A percentile compares a stretch with the other conserved stretches of the same genome.
Conservation (phyloP, 2,113 vertebrate species). For the Saimiri boliviensis region DNA sequence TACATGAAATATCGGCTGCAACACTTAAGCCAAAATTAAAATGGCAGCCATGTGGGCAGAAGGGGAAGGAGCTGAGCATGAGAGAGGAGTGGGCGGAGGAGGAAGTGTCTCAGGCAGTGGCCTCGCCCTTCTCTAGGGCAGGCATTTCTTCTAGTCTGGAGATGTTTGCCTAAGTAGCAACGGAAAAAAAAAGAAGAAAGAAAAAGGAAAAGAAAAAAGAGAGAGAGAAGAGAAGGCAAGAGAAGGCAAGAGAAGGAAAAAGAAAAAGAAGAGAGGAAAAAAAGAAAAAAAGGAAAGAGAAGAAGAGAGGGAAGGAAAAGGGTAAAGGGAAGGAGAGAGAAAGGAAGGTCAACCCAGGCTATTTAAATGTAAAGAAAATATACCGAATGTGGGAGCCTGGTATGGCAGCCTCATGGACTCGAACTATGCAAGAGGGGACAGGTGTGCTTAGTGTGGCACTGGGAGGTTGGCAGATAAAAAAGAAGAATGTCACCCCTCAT, state of each 20-base stretch:
- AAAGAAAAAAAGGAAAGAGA: no score
- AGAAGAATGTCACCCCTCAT: neutral
- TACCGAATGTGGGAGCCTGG: no score
- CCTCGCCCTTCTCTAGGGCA: neutral
- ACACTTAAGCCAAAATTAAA: neutral
- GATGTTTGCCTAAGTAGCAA: conserved; percentile 2
- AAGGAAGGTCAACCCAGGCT: neutral
- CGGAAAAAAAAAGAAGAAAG: neutral
- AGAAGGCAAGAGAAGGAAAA: no score
- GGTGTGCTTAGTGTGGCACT: no score
- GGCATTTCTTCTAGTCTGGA: neutral
- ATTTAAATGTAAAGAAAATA: neutral
- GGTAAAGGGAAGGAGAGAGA: no score
- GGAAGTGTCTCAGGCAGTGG: neutral
- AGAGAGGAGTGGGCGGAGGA: neutral
- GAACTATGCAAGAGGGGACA: neutral
- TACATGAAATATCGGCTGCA: rapidly evolving
- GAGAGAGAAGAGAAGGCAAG: no score
- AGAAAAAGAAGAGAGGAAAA: no score
- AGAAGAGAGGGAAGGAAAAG: no score
- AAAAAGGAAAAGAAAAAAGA: neutral
- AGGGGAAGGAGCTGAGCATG: neutral
- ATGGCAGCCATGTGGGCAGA: neutral
- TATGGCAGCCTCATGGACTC: neutral
- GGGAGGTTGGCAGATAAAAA: neutral